phyloP scores from a whole-genome alignment of 1,140 invertebrate species.

The Argopecten irradians region DNA sequence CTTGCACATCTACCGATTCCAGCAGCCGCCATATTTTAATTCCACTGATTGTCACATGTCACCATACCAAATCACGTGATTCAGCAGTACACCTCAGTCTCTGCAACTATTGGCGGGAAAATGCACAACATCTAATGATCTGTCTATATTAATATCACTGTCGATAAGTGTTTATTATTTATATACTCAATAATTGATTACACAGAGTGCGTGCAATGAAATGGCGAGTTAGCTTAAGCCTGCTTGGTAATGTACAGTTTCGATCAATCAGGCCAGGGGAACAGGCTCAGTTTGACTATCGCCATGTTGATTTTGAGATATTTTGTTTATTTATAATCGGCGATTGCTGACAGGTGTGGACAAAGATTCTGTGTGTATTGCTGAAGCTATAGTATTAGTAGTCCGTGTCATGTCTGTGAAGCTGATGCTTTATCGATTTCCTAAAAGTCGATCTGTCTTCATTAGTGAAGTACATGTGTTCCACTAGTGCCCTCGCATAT shows the following conservation, averaged over 20 bases:
- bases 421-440: background rate
- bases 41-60: background rate
- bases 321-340: background rate
- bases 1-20: background rate
- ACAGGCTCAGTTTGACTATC: background rate
- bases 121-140: background rate
- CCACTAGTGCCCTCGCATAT: background rate
- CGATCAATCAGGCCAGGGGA: background rate
- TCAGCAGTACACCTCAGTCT: background rate
- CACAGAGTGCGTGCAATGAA: background rate
- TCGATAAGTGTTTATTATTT: background rate
- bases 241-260: background rate
- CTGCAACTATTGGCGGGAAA: background rate
- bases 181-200: background rate
- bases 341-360: background rate
- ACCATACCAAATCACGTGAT: conserved; percentile 21
- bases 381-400: background rate
- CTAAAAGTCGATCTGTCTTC: background rate
- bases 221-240: background rate
- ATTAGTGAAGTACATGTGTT: background rate
- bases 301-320: background rate
- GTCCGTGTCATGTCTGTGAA: background rate
- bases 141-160: background rate
- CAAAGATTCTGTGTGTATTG: background rate
- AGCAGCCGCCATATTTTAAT: conserved; percentile 21